Evolutionary conservation across 2,797 vertebrate genomes (phyloP), one percentile per base, ranked within the genome.

Genomic region (Sarcophilus harrisii): DNA sequence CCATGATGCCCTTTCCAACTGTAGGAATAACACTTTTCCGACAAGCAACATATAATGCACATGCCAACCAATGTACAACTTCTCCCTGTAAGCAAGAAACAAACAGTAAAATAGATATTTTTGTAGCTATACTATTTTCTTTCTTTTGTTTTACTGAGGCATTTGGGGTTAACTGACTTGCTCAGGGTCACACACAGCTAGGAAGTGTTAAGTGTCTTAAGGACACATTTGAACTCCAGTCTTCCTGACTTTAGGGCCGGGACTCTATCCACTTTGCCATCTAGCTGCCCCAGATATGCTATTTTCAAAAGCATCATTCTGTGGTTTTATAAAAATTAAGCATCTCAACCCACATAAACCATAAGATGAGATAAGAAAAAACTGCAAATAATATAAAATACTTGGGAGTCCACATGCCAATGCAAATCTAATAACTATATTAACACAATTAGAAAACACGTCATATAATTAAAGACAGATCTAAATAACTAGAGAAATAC

Each of bases 61-160:
- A 99, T 52, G 99, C 99, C 96, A 99, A 96, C 99, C 99, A 99
- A 98, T 99, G 99, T 62, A 99, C 98, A 92, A 99, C 98, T 73
- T 99, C 99, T 2, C 99, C 99, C 99, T 99, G 98, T 66, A 98
- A 55, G 94, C 5, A 32, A 94, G 92, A 97, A 95, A 94, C 38
- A 98, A 96, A 95, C 1, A 96, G 57, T 12, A 94, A 94, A 94
- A 96, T 57, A 13, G 52, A 57, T 57, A 93, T 28, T 95, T 93
- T 92, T 81, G n/a, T 21, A 81, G n/a, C 73, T 81, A 81, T 81
- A 8, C 1, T 81, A 24, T 81, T 45, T 45, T 81, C 38, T 55
- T 55, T 55, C 10, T 55, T 55, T 55, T 55, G 54, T 55, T 55
- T 55, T 55, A 55, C 9, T 10, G 54, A 55, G 54, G 10, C 9